Evolutionary conservation across 2,888 invertebrate genomes (phyloP).

Genomic region (Agapostemon virescens): DNA sequence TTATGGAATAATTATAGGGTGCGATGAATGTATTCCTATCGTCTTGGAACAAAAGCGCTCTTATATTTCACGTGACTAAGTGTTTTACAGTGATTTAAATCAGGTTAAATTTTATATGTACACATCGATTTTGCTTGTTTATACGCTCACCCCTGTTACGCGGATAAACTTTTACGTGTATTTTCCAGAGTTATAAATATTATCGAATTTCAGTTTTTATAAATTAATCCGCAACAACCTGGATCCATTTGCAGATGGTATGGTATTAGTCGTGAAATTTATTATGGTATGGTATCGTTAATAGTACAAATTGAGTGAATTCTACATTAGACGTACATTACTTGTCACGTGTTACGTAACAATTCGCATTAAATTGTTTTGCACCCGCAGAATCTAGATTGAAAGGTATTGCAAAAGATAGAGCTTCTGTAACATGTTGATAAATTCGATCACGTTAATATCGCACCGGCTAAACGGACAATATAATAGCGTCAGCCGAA

Average conservation of each 20-base stretch:
- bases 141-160: not conserved
- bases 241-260: not conserved
- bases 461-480: constrained; percentile 45
- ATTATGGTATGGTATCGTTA: not conserved
- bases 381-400: too few species aligned
- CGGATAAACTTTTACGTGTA: not conserved
- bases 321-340: not conserved
- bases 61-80: not conserved
- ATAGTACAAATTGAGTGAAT: not conserved
- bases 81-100: not conserved
- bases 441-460: constrained; percentile 54
- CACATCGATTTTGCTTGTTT: not conserved
- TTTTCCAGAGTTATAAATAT: not conserved
- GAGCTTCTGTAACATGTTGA: constrained; percentile 30
- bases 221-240: not conserved
- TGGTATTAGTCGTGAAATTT: not conserved
- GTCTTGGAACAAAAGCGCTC: not conserved
- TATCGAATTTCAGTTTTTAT: not conserved
- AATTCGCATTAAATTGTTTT: not conserved
- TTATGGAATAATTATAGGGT: not conserved
- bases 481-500: constrained; percentile 46
- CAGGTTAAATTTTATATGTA: not conserved
- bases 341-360: not conserved
- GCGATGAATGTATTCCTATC: too few species aligned
- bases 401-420: not conserved